A percentile compares a stretch with the other conserved stretches of the same genome.
Conservation (phyloP, 2,113 vertebrate genomes). For the Chauna torquata region DNA sequence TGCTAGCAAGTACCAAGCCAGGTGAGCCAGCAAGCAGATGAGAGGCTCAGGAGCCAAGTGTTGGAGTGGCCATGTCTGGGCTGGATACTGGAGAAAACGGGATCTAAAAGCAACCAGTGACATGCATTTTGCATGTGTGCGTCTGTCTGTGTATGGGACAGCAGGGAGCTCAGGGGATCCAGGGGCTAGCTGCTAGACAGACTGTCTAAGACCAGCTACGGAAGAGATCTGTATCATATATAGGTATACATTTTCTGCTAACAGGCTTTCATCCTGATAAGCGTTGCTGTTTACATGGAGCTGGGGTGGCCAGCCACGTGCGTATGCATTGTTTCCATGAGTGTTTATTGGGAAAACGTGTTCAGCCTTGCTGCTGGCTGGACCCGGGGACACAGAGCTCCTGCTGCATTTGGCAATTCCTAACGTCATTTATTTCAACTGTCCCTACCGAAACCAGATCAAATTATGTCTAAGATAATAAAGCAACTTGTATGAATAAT, state of each 20-base stretch:
- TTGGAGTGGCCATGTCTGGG: neutral
- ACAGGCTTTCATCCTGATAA: neutral
- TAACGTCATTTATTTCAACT: accelerated
- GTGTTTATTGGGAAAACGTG: neutral
- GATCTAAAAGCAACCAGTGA: neutral
- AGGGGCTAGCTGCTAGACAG: neutral
- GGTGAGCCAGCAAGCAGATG: neutral
- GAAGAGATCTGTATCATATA: neutral
- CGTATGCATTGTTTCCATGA: accelerated
- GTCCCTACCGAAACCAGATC: neutral
- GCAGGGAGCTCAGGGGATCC: neutral
- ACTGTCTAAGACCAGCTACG: neutral
- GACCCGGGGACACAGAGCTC: neutral
- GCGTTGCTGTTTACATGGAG: neutral
- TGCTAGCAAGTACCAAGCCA: neutral
- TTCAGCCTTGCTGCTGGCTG: neutral
- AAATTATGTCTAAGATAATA: neutral
- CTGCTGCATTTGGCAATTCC: neutral
- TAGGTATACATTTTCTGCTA: neutral
- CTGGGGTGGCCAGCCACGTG: neutral
- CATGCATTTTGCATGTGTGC: neutral
- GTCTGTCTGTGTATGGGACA: neutral
- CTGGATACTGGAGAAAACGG: neutral
- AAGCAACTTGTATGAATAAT: neutral
- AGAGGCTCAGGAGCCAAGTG: neutral